Evolutionary conservation across 2,113 vertebrate genomes (phyloP), one percentile per base, ranked within the genome.

Genomic region (Vireo altiloquus): DNA sequence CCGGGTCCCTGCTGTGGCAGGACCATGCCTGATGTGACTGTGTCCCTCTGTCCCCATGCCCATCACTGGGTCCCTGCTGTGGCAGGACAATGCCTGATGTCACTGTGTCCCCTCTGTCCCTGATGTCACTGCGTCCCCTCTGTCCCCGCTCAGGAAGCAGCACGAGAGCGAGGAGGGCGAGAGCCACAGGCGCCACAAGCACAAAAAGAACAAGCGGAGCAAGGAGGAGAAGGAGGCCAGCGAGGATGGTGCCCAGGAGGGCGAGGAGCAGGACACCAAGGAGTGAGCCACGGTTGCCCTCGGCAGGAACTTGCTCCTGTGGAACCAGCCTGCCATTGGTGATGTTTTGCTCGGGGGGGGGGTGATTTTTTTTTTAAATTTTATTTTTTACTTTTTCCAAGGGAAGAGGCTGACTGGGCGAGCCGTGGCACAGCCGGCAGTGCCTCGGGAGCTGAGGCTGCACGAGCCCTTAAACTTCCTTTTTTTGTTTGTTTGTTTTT

Each of bases 131-230:
- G 2, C 46, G 79, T 74, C 40, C 54, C 23, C 24, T 74, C 20
- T 20, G 30, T 47, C 15, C 71, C 57, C 2, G 0, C 9, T 0
- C 96, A 98, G 98, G 63, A 98, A 98, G 56, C 97, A 97, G 33
- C 98, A 98, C 2, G 98, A 98, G 65, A 97, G 94, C 14, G 98
- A 98, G 84, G 98, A 98, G 85, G 97, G 97, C 1, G 98, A 98
- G 75, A 96, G 96, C 21, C 98, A 98, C 33, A 96, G 97, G 76
- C 97, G 98, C 6, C 98, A 98, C 97, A 98, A 98, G 94, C 98
- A 98, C 96, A 98, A 98, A 95, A 98, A 98, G 95, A 98, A 96
- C 96, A 98, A 98, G 93, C 96, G 97, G 0, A 97, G 95, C 87
- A 98, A 98, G 78, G 98, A 98, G 86, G 98, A 98, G 76, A 98